Percentiles rank a stretch among this genome's conserved stretches.
phyloP scores from a whole-genome alignment of 2,797 vertebrate genomes.

The Lates japonicus region DNA sequence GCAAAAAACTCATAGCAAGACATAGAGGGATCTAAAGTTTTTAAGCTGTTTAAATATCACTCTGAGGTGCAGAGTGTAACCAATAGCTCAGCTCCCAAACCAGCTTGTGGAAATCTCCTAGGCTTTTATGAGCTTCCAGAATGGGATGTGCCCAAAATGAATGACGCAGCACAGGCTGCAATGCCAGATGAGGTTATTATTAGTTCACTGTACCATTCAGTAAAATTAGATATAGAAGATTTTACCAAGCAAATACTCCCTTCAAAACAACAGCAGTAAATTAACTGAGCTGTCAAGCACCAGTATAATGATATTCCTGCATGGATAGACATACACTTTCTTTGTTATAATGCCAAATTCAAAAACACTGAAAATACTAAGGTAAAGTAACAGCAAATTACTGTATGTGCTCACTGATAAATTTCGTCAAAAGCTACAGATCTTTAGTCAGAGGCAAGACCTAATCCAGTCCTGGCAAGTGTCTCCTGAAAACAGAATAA shows the following conservation, averaged over 20 bases:
- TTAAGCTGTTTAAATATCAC: conserved; percentile 9
- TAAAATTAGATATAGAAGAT: neutral
- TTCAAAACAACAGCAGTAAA: neutral
- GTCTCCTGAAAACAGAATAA: conserved; percentile 36
- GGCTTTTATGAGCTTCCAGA: conserved; percentile 32
- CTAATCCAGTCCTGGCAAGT: conserved; percentile 24
- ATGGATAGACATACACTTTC: too few relatives aligned
- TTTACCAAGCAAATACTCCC: neutral
- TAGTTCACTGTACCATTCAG: conserved; percentile 6
- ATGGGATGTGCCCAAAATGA: conserved; percentile 8
- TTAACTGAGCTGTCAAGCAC: neutral
- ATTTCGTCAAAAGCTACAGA: conserved; percentile 12
- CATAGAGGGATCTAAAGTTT: conserved; percentile 22
- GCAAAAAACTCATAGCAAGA: conserved; percentile 26
- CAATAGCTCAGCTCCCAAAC: conserved; percentile 25
- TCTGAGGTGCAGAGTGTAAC: neutral
- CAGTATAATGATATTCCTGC: neutral
- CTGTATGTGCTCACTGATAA: conserved; percentile 8
- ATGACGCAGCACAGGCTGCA: conserved; percentile 14
- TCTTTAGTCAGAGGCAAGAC: conserved; percentile 12
- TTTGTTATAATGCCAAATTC: conserved; percentile 1
- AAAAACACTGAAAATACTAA: neutral
- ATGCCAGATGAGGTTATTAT: neutral
- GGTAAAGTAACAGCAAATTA: too few relatives aligned
- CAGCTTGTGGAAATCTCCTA: conserved; percentile 34